Percentiles rank a stretch among this genome's conserved stretches.
phyloP scores from a whole-genome alignment of 2,888 invertebrate genomes.

The Diarsia brunnea region DNA sequence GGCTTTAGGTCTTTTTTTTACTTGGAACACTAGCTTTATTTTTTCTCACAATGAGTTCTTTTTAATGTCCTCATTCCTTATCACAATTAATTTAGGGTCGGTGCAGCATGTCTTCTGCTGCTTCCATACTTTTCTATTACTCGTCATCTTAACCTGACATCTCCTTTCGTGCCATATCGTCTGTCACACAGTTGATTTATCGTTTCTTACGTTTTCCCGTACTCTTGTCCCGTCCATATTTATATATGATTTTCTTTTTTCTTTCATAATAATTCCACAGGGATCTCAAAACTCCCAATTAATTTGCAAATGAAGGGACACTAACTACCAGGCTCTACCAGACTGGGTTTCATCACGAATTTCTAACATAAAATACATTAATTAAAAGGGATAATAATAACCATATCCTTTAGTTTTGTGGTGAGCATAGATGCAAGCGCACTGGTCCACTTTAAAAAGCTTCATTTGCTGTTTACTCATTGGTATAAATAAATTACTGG shows the following conservation, averaged over 20 bases:
- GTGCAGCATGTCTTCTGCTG: too few species aligned
- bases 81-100: too few species aligned
- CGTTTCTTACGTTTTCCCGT: too few species aligned
- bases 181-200: too few species aligned
- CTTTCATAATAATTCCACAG: slow-evolving; percentile 5
- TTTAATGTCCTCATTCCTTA: too few species aligned
- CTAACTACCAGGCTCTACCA: neutral
- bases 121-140: too few species aligned
- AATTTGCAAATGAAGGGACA: slow-evolving; percentile 27
- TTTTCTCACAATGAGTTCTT: too few species aligned
- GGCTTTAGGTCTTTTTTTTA: too few species aligned
- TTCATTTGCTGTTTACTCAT: slow-evolving; percentile 16
- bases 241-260: neutral
- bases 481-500: slow-evolving; percentile 54
- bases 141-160: too few species aligned
- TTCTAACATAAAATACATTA: slow-evolving; percentile 27
- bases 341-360: slow-evolving; percentile 24
- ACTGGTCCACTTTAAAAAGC: neutral
- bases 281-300: slow-evolving; percentile 8
- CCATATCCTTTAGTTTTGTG: neutral
- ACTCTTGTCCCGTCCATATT: too few species aligned
- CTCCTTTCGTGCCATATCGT: too few species aligned
- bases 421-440: neutral
- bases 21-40: too few species aligned
- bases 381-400: slow-evolving; percentile 21